Conservation (phyloP, 2,888 invertebrate genomes). For the Margaritifera margaritifera region DNA sequence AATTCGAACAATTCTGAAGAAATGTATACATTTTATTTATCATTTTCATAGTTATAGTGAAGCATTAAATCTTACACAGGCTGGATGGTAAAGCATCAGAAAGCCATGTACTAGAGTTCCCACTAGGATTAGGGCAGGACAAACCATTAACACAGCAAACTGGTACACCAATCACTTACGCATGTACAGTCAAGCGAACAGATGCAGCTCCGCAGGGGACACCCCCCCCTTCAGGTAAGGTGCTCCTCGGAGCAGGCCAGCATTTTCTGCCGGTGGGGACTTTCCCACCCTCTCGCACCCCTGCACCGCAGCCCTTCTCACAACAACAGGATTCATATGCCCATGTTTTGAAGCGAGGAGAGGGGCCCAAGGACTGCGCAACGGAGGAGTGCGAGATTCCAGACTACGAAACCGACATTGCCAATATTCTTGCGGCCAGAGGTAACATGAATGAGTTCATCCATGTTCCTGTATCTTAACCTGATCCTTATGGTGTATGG, state of each 20-base stretch:
- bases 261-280: slow-evolving; percentile 11
- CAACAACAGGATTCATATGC: slow-evolving; percentile 59
- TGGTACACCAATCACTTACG: slow-evolving; percentile 48
- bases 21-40: too few species aligned
- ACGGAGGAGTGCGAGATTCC: slow-evolving; percentile 30
- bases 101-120: slow-evolving; percentile 43
- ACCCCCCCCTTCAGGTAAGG: slow-evolving; percentile 60
- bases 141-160: slow-evolving; percentile 55
- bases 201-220: slow-evolving; percentile 34
- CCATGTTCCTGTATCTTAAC: too few species aligned
- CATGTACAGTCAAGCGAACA: slow-evolving; percentile 49
- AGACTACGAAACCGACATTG: too few species aligned
- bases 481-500: too few species aligned
- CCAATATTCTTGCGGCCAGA: slow-evolving; percentile 53
- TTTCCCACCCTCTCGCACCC: slow-evolving; percentile 9
- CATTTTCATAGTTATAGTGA: background rate
- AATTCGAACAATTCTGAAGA: too few species aligned
- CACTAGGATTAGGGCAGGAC: slow-evolving; percentile 36
- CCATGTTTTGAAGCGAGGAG: slow-evolving; percentile 54
- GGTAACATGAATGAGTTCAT: slow-evolving; percentile 34
- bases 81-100: slow-evolving; percentile 55
- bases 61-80: slow-evolving; percentile 34
- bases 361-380: slow-evolving; percentile 56
- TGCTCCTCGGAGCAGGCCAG: slow-evolving; percentile 30
- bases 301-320: slow-evolving; percentile 18